Percentiles rank a stretch among this genome's conserved stretches.
Evolutionary conservation across 2,888 invertebrate species (phyloP).

Genomic region (Chorisops tibialis): DNA sequence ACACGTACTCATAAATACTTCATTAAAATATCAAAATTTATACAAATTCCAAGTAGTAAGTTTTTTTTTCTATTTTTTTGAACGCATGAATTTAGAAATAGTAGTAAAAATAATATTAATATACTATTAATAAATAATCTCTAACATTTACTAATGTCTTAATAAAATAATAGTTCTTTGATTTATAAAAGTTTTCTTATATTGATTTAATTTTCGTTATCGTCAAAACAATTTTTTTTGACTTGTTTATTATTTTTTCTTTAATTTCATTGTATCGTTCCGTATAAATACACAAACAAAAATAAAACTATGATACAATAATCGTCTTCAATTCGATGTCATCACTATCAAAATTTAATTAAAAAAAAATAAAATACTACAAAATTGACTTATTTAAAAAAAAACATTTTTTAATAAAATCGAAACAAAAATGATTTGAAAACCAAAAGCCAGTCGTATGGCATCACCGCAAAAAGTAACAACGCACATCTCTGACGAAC

Average conservation of each 20-base stretch:
- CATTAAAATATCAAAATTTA: background rate
- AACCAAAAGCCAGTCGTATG: background rate
- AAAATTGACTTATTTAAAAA: background rate
- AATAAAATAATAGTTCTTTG: background rate
- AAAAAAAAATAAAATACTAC: background rate
- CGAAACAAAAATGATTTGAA: background rate
- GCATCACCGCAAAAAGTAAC: conserved; percentile 17
- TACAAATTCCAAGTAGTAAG: background rate
- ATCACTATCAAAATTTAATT: background rate
- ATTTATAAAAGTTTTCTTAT: background rate
- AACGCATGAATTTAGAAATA: background rate
- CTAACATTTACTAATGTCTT: background rate
- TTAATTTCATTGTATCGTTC: conserved; percentile 11
- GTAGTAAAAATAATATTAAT: background rate
- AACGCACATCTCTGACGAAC: conserved; percentile 28
- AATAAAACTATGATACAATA: no score
- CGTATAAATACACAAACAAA: no score
- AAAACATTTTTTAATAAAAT: background rate
- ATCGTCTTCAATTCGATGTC: no score
- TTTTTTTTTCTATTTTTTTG: background rate
- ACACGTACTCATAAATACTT: no score
- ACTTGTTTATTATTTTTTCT: background rate
- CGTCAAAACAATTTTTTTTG: background rate
- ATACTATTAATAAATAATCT: background rate
- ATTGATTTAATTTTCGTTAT: background rate